Conservation (phyloP, 1,140 invertebrate species). For the Sitodiplosis mosellana region DNA sequence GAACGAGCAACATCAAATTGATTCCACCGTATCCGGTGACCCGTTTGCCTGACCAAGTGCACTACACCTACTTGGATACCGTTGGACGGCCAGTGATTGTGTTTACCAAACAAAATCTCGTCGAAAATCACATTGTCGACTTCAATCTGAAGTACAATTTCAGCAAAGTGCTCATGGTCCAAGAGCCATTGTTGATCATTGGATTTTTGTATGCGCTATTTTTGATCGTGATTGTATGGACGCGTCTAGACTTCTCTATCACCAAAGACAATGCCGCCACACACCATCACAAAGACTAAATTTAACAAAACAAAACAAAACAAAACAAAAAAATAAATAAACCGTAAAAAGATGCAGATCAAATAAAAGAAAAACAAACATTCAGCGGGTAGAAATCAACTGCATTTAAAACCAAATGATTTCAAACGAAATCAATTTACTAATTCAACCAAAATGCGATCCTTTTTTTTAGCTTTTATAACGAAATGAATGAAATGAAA, state of each 20-base stretch:
- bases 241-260: constrained; percentile 90
- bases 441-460: too few species aligned
- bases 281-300: constrained; percentile 27
- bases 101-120: constrained; percentile 71
- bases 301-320: not conserved
- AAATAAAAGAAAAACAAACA: too few species aligned
- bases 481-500: too few species aligned
- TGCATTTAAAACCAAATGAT: too few species aligned
- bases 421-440: too few species aligned
- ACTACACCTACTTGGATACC: constrained; percentile 92
- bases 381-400: too few species aligned
- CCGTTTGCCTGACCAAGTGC: constrained; percentile 51
- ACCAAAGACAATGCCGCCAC: constrained; percentile 26
- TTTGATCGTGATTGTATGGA: constrained; percentile 80
- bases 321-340: not conserved
- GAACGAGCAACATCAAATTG: constrained; percentile 62
- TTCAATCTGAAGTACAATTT: constrained; percentile 76
- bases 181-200: constrained; percentile 81
- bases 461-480: too few species aligned
- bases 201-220: constrained; percentile 82
- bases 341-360: too few species aligned
- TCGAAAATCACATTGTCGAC: constrained; percentile 93
- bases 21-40: constrained; percentile 66
- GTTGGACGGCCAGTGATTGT: constrained; percentile 78
- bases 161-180: constrained; percentile 65